Base-by-base conservation (phyloP, 1,140 invertebrate species). In the Bombyx mandarina region DNA sequence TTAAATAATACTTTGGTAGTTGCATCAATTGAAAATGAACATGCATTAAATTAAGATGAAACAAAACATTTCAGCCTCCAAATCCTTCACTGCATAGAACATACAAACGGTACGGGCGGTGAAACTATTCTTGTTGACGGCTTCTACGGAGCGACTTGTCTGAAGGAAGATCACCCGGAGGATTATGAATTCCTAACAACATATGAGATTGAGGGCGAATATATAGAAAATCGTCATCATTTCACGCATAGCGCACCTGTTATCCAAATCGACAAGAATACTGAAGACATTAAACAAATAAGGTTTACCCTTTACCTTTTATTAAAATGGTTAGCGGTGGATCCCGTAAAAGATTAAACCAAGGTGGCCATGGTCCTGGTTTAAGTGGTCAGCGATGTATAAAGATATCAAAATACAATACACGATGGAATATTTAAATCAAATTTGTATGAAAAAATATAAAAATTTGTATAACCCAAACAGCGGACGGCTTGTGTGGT, bases 121-220 rank as follows among this genome's bases (percentile, higher is more conserved):
- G 89, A 94, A 56, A 94, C 90, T 3, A 76, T 93, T 42, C 79
- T 94, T 8, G 91, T 92, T 0, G 94, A 95, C 69, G 93, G 93
- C 0, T 91, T 94, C 69, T 82, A 90, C 58, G 91, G 89, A 12
- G 93, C 92, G 1, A 69, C 86, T n/a, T 76, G 88, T 55, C 73
- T 95, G 18, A 89, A 83, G 47, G 61, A 81, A 22, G 71, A 85
- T 2, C 66, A 86, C 73, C 90, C 89, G 6, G 71, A 88, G 2
- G 87, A 89, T 46, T 94, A 91, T 64, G 67, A 91, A 6, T 72
- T 90, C 18, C 81, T 95, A 5, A 88, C 82, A 0, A 86, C 69
- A 3, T 89, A 88, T 35, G 71, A 86, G 4, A 75, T 94, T 35
- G 89, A 92, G 48, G 91, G 90, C 2, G 90, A 94, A 63, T 95